A percentile compares a stretch with the other conserved stretches of the same genome.
These are phyloP conservation scores for Jordanella pulchra DNA, from an alignment of 2,797 vertebrate genomes.

Conservation along the genomic window DNA sequence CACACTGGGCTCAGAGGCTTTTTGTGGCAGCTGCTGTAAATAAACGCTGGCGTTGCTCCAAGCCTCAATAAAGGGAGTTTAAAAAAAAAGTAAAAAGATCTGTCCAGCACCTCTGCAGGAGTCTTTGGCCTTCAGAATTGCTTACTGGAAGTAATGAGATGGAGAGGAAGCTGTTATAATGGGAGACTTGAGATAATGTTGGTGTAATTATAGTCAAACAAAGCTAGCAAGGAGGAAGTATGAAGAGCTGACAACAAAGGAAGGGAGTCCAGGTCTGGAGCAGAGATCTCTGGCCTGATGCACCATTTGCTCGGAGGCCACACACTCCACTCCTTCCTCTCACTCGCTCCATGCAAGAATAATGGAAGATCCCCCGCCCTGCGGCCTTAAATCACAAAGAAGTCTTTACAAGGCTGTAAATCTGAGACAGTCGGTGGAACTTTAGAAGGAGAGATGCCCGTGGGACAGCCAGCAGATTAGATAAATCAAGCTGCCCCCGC, in stretches of 20 bases:
- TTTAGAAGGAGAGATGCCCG: slow-evolving; percentile 63
- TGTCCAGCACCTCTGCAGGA: slow-evolving; percentile 62
- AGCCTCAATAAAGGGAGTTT: slow-evolving; percentile 49
- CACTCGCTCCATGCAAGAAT: slow-evolving; percentile 22
- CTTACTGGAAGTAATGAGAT: slow-evolving; percentile 55
- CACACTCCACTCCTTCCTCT: slow-evolving; percentile 19
- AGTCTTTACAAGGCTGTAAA: slow-evolving; percentile 78
- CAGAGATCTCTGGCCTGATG: not conserved
- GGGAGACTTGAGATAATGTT: slow-evolving; percentile 39
- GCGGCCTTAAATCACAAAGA: slow-evolving; percentile 74
- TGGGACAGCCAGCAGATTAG: slow-evolving; percentile 50
- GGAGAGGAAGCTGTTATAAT: slow-evolving; percentile 45
- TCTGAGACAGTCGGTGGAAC: slow-evolving; percentile 65
- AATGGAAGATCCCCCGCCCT: slow-evolving; percentile 25
- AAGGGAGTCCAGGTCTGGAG: slow-evolving; percentile 20
- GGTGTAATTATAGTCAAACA: slow-evolving; percentile 53
- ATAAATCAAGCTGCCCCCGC: slow-evolving; percentile 66
- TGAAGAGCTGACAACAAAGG: slow-evolving; percentile 33
- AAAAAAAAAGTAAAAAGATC: slow-evolving; percentile 53
- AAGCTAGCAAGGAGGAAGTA: slow-evolving; percentile 10
- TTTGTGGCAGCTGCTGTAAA: slow-evolving; percentile 54
- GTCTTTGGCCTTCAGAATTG: slow-evolving; percentile 51
- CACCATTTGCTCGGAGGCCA: slow-evolving; percentile 22
- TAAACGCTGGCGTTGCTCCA: slow-evolving; percentile 64
- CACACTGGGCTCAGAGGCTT: slow-evolving; percentile 59